These are phyloP conservation scores for Deroplatys truncata DNA, from an alignment of 2,888 invertebrate genomes.

Conservation along the genomic window DNA sequence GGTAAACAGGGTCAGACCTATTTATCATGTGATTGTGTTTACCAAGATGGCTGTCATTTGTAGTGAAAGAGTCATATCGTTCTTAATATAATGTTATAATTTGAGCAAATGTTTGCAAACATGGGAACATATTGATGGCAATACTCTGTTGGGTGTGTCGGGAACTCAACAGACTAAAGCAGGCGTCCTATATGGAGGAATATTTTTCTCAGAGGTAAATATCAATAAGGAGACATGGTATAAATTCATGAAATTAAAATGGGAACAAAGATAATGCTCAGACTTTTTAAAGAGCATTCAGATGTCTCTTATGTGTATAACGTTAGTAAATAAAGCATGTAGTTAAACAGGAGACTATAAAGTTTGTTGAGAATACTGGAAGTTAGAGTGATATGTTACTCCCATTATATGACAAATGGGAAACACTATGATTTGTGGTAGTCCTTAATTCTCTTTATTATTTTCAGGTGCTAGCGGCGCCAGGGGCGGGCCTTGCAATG, in stretches of 20 bases:
- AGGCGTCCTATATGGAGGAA: not conserved
- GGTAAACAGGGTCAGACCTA: slow-evolving; percentile 9
- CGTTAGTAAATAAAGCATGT: not conserved
- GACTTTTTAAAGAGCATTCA: not conserved
- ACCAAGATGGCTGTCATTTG: slow-evolving; percentile 26
- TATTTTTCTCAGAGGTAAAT: not conserved
- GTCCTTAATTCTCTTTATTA: not conserved
- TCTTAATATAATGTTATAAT: not conserved
- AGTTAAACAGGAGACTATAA: not conserved
- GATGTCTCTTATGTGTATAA: not conserved
- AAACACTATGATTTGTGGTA: not conserved
- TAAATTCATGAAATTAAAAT: slow-evolving; percentile 23
- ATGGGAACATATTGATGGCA: not conserved
- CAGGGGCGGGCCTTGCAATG: slow-evolving; percentile 42
- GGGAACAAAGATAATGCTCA: slow-evolving; percentile 23
- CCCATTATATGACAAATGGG: not conserved
- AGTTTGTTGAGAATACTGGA: not conserved
- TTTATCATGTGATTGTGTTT: slow-evolving; percentile 31
- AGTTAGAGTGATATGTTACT: not conserved
- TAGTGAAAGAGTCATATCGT: not conserved
- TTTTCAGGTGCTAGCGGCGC: slow-evolving; percentile 31
- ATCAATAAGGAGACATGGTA: not conserved
- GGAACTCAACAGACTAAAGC: not conserved
- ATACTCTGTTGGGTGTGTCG: not conserved
- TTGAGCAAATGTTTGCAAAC: not conserved